Percentiles rank a stretch among this genome's conserved stretches.
phyloP scores from a whole-genome alignment of 2,113 vertebrate species.

The Thomomys bottae region DNA sequence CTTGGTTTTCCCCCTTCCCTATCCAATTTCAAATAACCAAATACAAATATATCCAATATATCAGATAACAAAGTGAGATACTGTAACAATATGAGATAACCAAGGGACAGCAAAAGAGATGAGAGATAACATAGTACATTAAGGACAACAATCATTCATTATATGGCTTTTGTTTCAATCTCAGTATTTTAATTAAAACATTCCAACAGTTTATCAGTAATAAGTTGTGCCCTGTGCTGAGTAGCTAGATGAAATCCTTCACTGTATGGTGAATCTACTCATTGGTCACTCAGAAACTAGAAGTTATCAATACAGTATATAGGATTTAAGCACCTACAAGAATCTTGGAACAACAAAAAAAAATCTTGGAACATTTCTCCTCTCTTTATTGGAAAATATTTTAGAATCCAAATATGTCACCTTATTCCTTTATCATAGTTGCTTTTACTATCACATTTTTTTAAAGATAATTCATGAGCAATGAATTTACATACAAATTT shows the following conservation, averaged over 20 bases:
- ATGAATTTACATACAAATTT: conserved; percentile 42
- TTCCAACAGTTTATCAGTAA: neutral
- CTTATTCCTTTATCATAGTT: too few relatives aligned
- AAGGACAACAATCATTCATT: too few relatives aligned
- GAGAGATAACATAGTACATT: too few relatives aligned
- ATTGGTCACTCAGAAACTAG: neutral
- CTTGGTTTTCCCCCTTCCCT: too few relatives aligned
- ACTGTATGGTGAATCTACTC: neutral
- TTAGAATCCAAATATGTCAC: too few relatives aligned
- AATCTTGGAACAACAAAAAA: neutral
- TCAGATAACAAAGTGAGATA: too few relatives aligned
- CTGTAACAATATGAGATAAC: too few relatives aligned
- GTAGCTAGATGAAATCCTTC: neutral
- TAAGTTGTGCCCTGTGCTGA: neutral
- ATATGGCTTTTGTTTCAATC: too few relatives aligned
- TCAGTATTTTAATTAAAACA: neutral
- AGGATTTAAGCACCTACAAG: neutral
- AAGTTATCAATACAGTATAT: neutral
- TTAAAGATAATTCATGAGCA: conserved; percentile 64
- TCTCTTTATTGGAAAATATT: neutral
- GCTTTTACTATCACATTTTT: neutral
- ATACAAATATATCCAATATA: too few relatives aligned
- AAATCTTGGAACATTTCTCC: neutral
- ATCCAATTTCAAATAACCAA: too few relatives aligned
- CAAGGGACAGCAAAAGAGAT: too few relatives aligned